Percentiles rank a stretch among this genome's conserved stretches.
Conservation (phyloP, 2,797 vertebrate genomes). For the Cyprinella venusta region DNA sequence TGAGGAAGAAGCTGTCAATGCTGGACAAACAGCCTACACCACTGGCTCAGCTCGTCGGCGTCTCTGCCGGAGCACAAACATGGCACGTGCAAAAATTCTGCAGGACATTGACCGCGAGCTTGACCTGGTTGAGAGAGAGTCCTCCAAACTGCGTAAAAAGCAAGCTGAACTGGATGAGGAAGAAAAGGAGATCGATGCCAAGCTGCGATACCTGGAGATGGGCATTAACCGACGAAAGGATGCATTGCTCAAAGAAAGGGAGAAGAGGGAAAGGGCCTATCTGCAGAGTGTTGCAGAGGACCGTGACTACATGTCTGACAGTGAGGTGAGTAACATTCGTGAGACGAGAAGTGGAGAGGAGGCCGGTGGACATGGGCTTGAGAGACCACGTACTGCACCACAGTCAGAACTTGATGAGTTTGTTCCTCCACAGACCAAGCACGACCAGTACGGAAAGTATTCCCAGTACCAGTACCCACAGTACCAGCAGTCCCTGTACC, state of each 20-base stretch:
- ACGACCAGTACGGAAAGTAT: slow-evolving; percentile 92
- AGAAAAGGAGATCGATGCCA: slow-evolving; percentile 99
- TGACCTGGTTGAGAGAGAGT: slow-evolving; percentile 95
- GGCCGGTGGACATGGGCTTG: slow-evolving; percentile 81
- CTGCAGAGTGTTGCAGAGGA: slow-evolving; percentile 98
- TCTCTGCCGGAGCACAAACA: slow-evolving; percentile 94
- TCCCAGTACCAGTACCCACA: slow-evolving; percentile 91
- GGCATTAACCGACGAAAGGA: slow-evolving; percentile 98
- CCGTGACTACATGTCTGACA: slow-evolving; percentile 99
- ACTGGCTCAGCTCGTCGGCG: slow-evolving; percentile 92
- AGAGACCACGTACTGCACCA: slow-evolving; percentile 93
- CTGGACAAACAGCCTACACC: slow-evolving; percentile 81
- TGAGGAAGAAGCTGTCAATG: slow-evolving; percentile 85
- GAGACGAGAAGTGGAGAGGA: slow-evolving; percentile 83
- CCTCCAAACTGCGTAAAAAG: slow-evolving; percentile 96
- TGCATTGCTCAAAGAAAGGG: slow-evolving; percentile 92
- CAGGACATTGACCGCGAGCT: slow-evolving; percentile 99
- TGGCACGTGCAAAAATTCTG: slow-evolving; percentile 98
- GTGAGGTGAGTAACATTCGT: slow-evolving; percentile 94
- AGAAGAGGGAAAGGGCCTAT: slow-evolving; percentile 96
- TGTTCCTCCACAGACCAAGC: slow-evolving; percentile 91
- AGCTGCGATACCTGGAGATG: slow-evolving; percentile 97
- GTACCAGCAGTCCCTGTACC: slow-evolving; percentile 89
- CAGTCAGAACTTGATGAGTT: slow-evolving; percentile 93
- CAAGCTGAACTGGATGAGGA: slow-evolving; percentile 98